These are phyloP conservation scores for Cheilosia impressa DNA, from an alignment of 2,888 invertebrate genomes.

Conservation along the genomic window DNA sequence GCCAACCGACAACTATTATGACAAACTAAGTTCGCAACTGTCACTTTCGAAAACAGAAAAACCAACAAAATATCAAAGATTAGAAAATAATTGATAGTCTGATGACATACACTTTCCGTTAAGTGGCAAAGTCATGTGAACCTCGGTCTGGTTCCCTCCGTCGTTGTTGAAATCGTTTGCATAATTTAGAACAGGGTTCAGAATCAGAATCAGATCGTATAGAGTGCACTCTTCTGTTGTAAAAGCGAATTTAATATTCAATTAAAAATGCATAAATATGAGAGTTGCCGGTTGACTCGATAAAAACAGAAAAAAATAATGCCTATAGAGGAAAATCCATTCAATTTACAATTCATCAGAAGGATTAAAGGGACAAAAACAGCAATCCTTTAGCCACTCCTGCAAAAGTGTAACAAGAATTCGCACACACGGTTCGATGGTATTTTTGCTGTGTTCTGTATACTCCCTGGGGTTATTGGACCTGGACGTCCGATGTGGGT, in stretches of 20 bases:
- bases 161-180: not conserved
- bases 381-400: conserved; percentile 28
- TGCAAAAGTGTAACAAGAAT: conserved; percentile 18
- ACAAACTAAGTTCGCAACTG: conserved; percentile 1
- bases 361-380: conserved; percentile 32
- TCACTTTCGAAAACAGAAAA: conserved; percentile 10
- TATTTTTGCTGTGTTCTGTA: conserved; percentile 15
- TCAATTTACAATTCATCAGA: conserved; percentile 39
- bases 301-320: not conserved
- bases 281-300: not conserved
- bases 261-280: conserved; percentile 54
- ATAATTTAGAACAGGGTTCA: conserved; percentile 24
- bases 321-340: conserved; percentile 11
- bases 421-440: conserved; percentile 12
- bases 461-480: conserved; percentile 34
- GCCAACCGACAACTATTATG: not conserved
- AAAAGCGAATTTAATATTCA: conserved; percentile 48
- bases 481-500: conserved; percentile 36
- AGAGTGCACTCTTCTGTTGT: not conserved
- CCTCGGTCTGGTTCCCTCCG: not conserved
- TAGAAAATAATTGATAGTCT: conserved; percentile 39
- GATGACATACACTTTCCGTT: conserved; percentile 11
- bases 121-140: not conserved
- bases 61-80: conserved; percentile 10
- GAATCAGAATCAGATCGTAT: not conserved